Evolutionary conservation across 2,113 vertebrate species (phyloP), one percentile per base, ranked within the genome.

Genomic region (Nycticryphes semicollaris): DNA sequence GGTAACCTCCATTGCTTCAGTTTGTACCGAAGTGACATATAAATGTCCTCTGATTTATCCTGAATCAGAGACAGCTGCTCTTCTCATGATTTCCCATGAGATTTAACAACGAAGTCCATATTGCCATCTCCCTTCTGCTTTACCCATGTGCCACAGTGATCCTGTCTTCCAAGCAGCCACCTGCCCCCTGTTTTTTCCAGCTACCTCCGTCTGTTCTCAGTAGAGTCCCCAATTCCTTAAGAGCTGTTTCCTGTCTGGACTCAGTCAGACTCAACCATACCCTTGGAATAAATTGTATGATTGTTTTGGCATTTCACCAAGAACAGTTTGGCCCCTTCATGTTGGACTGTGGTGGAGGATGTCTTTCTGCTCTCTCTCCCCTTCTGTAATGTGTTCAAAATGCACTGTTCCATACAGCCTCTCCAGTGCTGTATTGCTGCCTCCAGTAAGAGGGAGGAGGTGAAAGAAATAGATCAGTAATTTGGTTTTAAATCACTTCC

Each of bases 401-500:
- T 39, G 39, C 0, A 0, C 68, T 18, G 20, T 25, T 84, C 67
- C 68, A 54, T 83, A 75, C 3, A 6, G 69, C 30, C 47, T 84
- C 76, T 88, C 20, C 43, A 41, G n/a, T 63, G 72, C 73, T 95
- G 88, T 72, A 14, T 37, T 53, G 85, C 94, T 94, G 73, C 64
- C 50, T 41, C 54, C 56, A 47, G 31, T 35, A 25, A 64, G 43
- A 84, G 57, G 80, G 60, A 89, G 54, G 64, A 83, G 79, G 41
- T 51, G 82, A 81, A 78, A 87, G 69, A 80, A 94, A 84, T 17
- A 73, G 62, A 83, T 63, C 67, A 33, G 72, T 94, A 87, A 96
- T 94, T 91, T 95, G 94, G 66, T 92, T 92, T 90, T 96, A 97
- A 97, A 96, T 97, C 95, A 93, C 94, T 74, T 92, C 85, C 68